Base-by-base conservation (phyloP, 2,113 vertebrate species). In the Arothron firmamentum region DNA sequence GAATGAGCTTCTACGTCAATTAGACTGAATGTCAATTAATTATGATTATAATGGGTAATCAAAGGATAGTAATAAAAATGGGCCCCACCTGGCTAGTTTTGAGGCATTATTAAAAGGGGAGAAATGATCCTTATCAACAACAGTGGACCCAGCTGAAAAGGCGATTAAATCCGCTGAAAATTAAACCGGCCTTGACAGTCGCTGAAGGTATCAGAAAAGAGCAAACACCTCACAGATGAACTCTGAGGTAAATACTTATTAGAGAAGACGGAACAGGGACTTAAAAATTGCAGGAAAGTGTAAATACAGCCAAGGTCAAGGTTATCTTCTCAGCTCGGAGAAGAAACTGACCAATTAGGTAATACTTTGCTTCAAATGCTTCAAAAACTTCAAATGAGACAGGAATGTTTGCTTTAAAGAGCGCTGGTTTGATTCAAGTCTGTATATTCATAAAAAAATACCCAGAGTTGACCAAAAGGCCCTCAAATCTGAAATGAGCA, bases 221-320 rank as follows among this genome's bases (percentile, higher is more conserved):
- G 63, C 58, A 70, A 77, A 88, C 62, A 64, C 74, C 70, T 72
- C 66, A 59, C 48, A 73, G 86, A 82, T 84, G 74, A 88, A 88
- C 79, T 80, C 70, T 65, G 55, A 73, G 57, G 65, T 31, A 19
- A 52, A 66, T 53, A 62, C 28, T 68, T 62, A 73, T 74, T 70
- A 72, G 52, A 56, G 55, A 45, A 41, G 60, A 75, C 34, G 25
- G 47, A 28, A 61, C 42, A 15, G 38, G 46, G 48, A 72, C 57
- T 78, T 68, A 74, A 67, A 65, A 13, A 19, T 49, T 31, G 13
- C 38, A 52, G 56, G 60, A 58, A 79, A 72, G 76, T 82, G 69
- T 67, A 74, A 81, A 82, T 78, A 38, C 65, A 83, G 68, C 77
- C 62, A 56, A 20, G 56, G 61, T 70, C 46, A 62, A 55, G 74